Conservation (phyloP, 92 coral and sea anemone genomes). For the Hydrozoanthus gracilis region DNA sequence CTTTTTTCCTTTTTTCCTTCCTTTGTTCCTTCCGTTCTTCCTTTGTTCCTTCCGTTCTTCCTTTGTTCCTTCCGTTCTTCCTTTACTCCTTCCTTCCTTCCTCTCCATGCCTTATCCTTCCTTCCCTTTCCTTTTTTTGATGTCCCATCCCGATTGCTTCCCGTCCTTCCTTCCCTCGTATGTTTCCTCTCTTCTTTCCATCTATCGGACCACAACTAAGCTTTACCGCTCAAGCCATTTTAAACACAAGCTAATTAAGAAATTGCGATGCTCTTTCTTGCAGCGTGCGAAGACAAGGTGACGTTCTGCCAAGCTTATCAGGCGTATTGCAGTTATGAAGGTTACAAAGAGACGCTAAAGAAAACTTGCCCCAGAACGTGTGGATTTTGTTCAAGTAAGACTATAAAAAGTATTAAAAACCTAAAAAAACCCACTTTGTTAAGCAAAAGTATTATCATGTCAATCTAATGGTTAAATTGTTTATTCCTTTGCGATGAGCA, state of each 20-base stretch:
- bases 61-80: too few relatives aligned
- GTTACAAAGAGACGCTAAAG: constrained; percentile 49
- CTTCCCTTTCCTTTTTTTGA: neutral
- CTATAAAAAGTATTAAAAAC: too few relatives aligned
- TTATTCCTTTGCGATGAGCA: too few relatives aligned
- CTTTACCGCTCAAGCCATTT: neutral
- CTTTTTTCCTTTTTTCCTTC: too few relatives aligned
- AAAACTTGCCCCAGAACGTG: constrained; percentile 68
- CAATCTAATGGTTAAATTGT: too few relatives aligned
- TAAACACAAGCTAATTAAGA: neutral
- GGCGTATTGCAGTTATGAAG: constrained; percentile 36
- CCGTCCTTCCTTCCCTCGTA: too few relatives aligned
- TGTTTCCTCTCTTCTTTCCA: too few relatives aligned
- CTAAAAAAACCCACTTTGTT: neutral
- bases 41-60: too few relatives aligned
- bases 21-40: too few relatives aligned
- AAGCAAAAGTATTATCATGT: too few relatives aligned
- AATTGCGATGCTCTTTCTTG: neutral
- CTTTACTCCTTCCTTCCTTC: too few relatives aligned
- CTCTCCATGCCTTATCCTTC: too few relatives aligned
- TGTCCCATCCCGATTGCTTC: neutral
- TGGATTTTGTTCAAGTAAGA: constrained; percentile 68
- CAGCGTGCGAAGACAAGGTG: constrained; percentile 61
- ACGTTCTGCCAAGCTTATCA: constrained; percentile 42
- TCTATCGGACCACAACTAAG: neutral